Percentiles rank a stretch among this genome's conserved stretches.
Conservation (phyloP, 2,888 invertebrate genomes). For the Temnothorax ravouxi region DNA sequence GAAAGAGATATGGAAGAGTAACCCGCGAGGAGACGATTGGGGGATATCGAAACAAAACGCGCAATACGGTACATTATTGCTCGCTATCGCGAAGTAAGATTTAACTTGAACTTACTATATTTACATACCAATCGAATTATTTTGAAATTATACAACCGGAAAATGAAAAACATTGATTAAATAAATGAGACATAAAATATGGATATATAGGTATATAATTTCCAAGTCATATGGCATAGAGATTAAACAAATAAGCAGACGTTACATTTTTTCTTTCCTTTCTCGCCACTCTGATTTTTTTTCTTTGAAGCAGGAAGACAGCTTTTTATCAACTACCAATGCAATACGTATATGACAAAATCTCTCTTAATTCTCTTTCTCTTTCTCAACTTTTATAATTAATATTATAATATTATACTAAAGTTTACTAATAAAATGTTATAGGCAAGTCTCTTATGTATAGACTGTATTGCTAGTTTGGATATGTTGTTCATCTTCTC, state of each 20-base stretch:
- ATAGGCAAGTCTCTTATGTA: background rate
- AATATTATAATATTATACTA: background rate
- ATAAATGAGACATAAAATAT: background rate
- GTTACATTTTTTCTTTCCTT: background rate
- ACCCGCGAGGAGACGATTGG: background rate
- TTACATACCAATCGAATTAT: background rate
- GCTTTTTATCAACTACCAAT: background rate
- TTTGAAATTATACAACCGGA: background rate
- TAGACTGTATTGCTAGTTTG: background rate
- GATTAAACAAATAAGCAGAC: background rate
- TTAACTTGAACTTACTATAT: background rate
- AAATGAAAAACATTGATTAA: background rate
- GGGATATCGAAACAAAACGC: background rate
- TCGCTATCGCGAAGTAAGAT: background rate
- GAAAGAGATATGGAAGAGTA: slow-evolving; percentile 1
- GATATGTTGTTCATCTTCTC: background rate
- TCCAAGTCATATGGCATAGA: background rate
- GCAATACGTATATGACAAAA: background rate
- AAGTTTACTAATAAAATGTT: too few relatives aligned
- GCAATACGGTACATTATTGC: background rate
- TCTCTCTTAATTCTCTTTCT: background rate
- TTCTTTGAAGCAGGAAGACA: background rate
- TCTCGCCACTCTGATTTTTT: background rate
- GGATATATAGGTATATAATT: background rate
- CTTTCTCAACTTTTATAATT: background rate